Conservation (phyloP, 2,797 vertebrate genomes). For the Ptychadena robeensis region DNA sequence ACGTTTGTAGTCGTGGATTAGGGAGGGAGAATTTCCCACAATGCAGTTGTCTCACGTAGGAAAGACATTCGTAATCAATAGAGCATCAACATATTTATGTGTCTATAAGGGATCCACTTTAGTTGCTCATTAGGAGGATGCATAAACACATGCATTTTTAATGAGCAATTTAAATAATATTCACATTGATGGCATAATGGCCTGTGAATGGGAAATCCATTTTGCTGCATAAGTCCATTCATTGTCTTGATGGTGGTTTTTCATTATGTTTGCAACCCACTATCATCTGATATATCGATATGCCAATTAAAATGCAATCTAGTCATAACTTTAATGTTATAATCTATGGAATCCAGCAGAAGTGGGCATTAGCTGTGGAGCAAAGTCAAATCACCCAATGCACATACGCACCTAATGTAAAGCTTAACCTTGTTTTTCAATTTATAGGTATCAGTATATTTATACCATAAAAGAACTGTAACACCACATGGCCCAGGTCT, state of each 20-base stretch:
- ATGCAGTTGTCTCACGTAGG: not conserved
- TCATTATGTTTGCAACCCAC: not conserved
- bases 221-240: slow-evolving; percentile 8
- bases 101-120: not conserved
- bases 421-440: not conserved
- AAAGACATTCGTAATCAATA: slow-evolving; percentile 4
- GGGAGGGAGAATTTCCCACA: not conserved
- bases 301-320: not conserved
- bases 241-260: not conserved
- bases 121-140: not conserved
- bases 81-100: slow-evolving; percentile 20
- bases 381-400: not conserved
- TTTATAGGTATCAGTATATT: too few species aligned
- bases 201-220: not conserved
- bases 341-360: not conserved
- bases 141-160: slow-evolving; percentile 34
- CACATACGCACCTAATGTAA: not conserved
- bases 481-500: not conserved
- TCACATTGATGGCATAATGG: not conserved
- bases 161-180: not conserved
- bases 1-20: not conserved
- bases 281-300: not conserved
- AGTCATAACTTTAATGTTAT: not conserved
- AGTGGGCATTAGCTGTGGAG: not conserved
- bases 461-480: too few species aligned